These are phyloP conservation scores for Tipula vernalis DNA, from an alignment of 2,888 invertebrate species.

Conservation along the genomic window DNA sequence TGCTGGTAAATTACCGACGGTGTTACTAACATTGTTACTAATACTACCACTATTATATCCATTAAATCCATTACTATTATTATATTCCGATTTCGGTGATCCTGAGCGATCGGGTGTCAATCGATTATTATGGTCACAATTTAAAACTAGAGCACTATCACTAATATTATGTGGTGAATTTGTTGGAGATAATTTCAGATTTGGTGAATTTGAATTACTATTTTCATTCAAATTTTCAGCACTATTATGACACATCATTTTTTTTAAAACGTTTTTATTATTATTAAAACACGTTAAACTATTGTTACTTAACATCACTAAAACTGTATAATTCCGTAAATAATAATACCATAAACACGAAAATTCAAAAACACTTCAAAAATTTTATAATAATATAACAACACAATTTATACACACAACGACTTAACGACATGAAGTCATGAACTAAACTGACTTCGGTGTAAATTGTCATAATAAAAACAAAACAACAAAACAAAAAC, in stretches of 20 bases:
- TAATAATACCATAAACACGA: background rate
- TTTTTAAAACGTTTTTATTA: background rate
- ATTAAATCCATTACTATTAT: background rate
- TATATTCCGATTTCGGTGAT: background rate
- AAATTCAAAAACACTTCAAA: background rate
- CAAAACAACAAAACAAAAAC: background rate
- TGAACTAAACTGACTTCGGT: background rate
- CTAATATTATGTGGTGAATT: background rate
- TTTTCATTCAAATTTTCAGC: background rate
- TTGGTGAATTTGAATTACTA: background rate
- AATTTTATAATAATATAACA: background rate
- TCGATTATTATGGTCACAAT: constrained; percentile 4
- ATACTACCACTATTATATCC: background rate
- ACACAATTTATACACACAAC: background rate
- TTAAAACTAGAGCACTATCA: background rate
- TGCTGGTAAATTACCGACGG: constrained; percentile 18
- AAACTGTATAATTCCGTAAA: background rate
- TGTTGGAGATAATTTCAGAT: background rate
- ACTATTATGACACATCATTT: background rate
- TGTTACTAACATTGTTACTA: background rate
- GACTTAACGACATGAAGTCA: background rate
- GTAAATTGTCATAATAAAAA: background rate
- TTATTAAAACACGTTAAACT: background rate
- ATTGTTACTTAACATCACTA: background rate
- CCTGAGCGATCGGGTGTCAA: background rate